phyloP scores from a whole-genome alignment of 2,888 invertebrate species.

The Hemithea aestivaria region DNA sequence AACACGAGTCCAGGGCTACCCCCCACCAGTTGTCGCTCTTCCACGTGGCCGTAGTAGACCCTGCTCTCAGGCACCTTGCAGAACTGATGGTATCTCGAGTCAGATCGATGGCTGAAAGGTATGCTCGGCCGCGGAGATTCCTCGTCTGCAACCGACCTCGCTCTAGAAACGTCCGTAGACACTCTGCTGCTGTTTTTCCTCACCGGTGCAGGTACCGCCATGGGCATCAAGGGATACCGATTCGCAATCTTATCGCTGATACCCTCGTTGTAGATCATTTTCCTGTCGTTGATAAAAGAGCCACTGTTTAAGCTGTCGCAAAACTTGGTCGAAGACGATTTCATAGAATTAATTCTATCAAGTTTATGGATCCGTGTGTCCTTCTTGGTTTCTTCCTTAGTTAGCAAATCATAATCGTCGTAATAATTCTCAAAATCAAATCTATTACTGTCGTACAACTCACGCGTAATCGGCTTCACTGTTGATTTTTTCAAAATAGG shows the following conservation, averaged over 20 bases:
- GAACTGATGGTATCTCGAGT: constrained; percentile 49
- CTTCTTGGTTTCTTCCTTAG: constrained; percentile 25
- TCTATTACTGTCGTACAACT: background rate
- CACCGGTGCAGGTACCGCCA: constrained; percentile 13
- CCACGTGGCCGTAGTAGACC: constrained; percentile 21
- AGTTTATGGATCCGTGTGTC: constrained; percentile 23
- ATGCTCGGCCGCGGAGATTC: too few species aligned
- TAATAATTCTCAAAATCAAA: background rate
- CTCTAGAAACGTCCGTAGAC: constrained; percentile 6
- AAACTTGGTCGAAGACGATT: constrained; percentile 21
- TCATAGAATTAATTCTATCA: constrained; percentile 18
- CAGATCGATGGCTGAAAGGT: constrained; percentile 40
- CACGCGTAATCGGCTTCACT: background rate
- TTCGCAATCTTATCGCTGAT: constrained; percentile 41
- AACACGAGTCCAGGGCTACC: too few species aligned
- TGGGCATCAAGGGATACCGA: constrained; percentile 13
- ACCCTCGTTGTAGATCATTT: constrained; percentile 56
- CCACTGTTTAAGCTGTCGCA: constrained; percentile 16
- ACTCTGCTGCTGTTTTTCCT: constrained; percentile 20
- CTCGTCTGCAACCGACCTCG: constrained; percentile 3
- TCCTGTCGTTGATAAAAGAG: constrained; percentile 22
- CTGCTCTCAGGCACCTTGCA: constrained; percentile 34
- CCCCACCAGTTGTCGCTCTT: too few species aligned
- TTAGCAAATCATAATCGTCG: background rate
- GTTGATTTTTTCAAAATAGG: constrained; percentile 17